Conservation (phyloP, 2,113 vertebrate genomes). For the Corythornis vintsioides region DNA sequence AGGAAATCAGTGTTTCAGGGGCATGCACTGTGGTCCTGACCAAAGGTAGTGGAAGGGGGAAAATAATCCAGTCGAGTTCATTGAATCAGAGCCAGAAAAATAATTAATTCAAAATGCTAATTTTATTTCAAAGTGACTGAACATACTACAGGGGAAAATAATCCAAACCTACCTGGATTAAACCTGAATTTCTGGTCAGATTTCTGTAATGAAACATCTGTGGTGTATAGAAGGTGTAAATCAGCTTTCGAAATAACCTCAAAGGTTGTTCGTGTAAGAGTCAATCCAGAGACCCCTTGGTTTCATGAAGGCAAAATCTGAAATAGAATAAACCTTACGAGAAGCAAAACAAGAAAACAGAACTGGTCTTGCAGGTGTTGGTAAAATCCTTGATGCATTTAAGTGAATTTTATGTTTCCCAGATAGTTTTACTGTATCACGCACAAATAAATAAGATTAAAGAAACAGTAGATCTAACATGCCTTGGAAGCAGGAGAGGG, state of each 20-base stretch:
- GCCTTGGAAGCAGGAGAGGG: neutral
- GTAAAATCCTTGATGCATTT: neutral
- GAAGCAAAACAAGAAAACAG: neutral
- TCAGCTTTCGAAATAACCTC: neutral
- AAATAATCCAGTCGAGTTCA: neutral
- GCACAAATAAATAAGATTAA: neutral
- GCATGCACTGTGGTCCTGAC: neutral
- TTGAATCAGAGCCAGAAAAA: neutral
- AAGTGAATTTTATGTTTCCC: neutral
- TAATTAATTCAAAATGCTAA: neutral
- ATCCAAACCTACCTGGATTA: neutral
- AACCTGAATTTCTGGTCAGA: neutral
- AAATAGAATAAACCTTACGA: neutral
- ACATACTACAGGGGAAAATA: neutral
- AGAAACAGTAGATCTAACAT: neutral
- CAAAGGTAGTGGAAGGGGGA: neutral
- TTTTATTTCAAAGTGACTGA: neutral
- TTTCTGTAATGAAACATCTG: neutral
- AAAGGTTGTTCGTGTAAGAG: rapidly evolving
- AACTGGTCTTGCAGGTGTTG: neutral
- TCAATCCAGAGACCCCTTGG: neutral
- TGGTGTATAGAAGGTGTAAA: neutral
- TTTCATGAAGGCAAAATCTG: neutral
- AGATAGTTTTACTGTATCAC: neutral
- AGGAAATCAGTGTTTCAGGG: neutral